Conservation (phyloP, 2,888 invertebrate species). For the Drosophila phalerata region DNA sequence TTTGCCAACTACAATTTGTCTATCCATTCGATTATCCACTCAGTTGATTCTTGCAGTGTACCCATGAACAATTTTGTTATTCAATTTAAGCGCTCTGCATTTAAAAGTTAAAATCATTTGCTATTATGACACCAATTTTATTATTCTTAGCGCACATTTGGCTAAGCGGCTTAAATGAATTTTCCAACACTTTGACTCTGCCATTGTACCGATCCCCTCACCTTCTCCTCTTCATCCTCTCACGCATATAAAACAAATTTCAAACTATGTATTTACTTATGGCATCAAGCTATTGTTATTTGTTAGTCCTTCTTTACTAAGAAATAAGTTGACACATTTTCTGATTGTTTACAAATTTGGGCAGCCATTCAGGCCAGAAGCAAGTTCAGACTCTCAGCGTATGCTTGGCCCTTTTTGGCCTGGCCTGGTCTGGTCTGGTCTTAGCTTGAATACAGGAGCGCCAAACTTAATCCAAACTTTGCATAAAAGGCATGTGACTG, state of each 20-base stretch:
- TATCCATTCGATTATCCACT: conserved; percentile 42
- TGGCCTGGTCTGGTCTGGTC: conserved; percentile 25
- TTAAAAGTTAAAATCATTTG: conserved; percentile 64
- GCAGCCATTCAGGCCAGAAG: conserved; percentile 57
- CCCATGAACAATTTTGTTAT: conserved; percentile 22
- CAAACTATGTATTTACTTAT: conserved; percentile 79
- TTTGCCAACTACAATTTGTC: conserved; percentile 62
- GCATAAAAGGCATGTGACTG: conserved; percentile 75
- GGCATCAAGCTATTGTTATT: conserved; percentile 72
- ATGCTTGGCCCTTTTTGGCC: conserved; percentile 4
- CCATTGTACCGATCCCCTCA: conserved; percentile 6
- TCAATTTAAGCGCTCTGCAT: conserved; percentile 49
- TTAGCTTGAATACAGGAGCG: conserved; percentile 29
- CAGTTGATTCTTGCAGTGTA: conserved; percentile 21
- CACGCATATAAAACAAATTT: conserved; percentile 63
- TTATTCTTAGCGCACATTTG: conserved; percentile 71
- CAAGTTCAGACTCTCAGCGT: conserved; percentile 10
- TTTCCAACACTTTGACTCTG: conserved; percentile 54
- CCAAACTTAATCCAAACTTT: conserved; percentile 78
- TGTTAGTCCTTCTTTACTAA: conserved; percentile 31
- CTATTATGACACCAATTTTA: conserved; percentile 61
- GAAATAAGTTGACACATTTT: conserved; percentile 79
- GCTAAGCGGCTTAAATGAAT: conserved; percentile 75
- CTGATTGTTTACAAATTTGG: conserved; percentile 79
- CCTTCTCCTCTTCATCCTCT: not conserved